These are phyloP conservation scores for Nyctibius bracteatus DNA, from an alignment of 2,113 vertebrate species.

Conservation along the genomic window DNA sequence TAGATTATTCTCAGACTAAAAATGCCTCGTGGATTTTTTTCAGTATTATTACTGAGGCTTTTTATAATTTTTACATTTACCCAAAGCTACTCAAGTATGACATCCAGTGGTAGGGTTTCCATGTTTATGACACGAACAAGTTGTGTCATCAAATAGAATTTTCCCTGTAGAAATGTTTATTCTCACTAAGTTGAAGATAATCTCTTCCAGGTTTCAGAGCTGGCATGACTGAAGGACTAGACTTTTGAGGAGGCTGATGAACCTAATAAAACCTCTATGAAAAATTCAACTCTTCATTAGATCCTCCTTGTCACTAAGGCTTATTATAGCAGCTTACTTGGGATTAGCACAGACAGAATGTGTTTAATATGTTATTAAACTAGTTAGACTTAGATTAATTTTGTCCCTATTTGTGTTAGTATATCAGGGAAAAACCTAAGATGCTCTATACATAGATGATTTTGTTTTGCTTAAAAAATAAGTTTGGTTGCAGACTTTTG, in stretches of 20 bases:
- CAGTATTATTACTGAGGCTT: not conserved
- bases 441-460: not conserved
- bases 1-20: not conserved
- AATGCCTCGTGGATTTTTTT: not conserved
- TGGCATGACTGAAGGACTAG: not conserved
- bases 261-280: conserved; percentile 38
- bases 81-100: conserved; percentile 21
- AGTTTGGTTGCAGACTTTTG: not conserved
- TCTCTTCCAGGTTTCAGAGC: conserved; percentile 25
- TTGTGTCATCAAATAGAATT: not conserved
- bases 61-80: not conserved
- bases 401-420: not conserved
- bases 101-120: conserved; percentile 43
- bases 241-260: conserved; percentile 20
- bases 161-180: not conserved
- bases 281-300: conserved; percentile 51
- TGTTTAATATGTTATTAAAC: conserved; percentile 47
- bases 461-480: not conserved
- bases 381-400: not conserved
- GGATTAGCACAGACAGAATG: conserved; percentile 34
- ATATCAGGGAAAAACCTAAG: not conserved
- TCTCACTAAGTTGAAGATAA: not conserved
- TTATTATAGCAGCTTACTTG: conserved; percentile 23
- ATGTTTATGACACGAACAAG: not conserved
- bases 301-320: conserved; percentile 43